phyloP scores from a whole-genome alignment of 1,140 invertebrate genomes.

The Lasaia peninsularis region DNA sequence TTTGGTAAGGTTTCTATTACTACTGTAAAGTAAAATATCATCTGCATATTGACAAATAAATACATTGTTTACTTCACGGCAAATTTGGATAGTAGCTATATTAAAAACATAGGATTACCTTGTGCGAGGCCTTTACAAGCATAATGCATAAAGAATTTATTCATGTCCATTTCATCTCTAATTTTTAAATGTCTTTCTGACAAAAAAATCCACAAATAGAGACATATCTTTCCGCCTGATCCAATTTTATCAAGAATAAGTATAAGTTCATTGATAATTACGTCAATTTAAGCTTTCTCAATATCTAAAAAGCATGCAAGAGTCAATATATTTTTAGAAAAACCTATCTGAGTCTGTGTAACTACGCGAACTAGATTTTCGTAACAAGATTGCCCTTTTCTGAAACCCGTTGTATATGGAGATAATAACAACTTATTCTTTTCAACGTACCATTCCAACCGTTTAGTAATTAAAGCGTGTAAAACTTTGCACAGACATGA shows the following conservation, averaged over 20 bases:
- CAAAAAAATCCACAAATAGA: conserved; percentile 26
- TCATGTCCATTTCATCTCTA: background rate
- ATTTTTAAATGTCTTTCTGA: background rate
- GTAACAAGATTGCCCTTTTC: background rate
- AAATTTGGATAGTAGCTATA: conserved; percentile 12
- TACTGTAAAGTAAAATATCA: conserved; percentile 27
- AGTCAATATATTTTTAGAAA: background rate
- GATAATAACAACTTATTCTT: background rate
- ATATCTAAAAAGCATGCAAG: background rate
- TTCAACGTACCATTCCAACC: background rate
- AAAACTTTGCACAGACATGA: background rate
- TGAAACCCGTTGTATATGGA: background rate
- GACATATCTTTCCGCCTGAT: conserved; percentile 11
- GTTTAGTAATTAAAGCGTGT: background rate
- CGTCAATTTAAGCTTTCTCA: background rate
- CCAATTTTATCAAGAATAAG: background rate
- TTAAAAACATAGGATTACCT: conserved; percentile 20
- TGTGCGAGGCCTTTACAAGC: conserved; percentile 9
- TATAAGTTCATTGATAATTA: background rate
- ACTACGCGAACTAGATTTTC: background rate
- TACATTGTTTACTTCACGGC: conserved; percentile 11
- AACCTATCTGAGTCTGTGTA: background rate
- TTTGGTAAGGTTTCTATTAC: background rate
- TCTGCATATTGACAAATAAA: conserved; percentile 28
- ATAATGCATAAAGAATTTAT: no score